Conservation (phyloP, 1,140 invertebrate species). For the Drosophila rhopaloa region DNA sequence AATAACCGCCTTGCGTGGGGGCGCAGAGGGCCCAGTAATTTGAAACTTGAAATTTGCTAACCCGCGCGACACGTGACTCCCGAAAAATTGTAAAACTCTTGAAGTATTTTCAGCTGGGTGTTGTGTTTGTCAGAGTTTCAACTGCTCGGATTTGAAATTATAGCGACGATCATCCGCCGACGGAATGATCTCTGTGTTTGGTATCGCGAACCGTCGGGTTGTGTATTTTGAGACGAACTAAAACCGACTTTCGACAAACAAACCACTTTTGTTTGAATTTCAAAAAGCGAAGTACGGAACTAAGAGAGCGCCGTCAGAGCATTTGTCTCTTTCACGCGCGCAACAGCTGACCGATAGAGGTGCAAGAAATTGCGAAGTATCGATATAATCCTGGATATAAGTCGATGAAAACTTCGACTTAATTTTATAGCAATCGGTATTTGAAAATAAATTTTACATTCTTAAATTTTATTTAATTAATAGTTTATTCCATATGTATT, state of each 20-base stretch:
- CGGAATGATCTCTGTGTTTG: background rate
- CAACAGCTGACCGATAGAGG: slow-evolving; percentile 17
- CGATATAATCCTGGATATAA: too few species aligned
- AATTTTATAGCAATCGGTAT: too few species aligned
- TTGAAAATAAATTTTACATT: too few species aligned
- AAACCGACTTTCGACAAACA: background rate
- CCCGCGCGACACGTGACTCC: slow-evolving; percentile 6
- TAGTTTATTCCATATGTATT: too few species aligned
- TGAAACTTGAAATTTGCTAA: slow-evolving; percentile 15
- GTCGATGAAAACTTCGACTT: too few species aligned
- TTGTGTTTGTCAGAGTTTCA: slow-evolving; percentile 23
- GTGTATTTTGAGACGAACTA: background rate
- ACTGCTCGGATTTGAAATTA: background rate
- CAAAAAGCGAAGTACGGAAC: background rate
- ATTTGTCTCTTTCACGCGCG: slow-evolving; percentile 7
- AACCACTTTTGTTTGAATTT: slow-evolving; percentile 3
- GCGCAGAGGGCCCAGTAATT: slow-evolving; percentile 13
- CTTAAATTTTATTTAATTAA: too few species aligned
- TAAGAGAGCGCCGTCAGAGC: background rate
- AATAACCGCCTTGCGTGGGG: background rate
- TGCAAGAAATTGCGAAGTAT: background rate
- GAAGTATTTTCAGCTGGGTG: slow-evolving; percentile 58
- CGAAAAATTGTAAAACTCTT: slow-evolving; percentile 21
- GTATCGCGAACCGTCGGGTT: slow-evolving; percentile 11
- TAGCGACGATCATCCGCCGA: slow-evolving; percentile 7